phyloP scores from a whole-genome alignment of 1,140 invertebrate species.

The Camponotus floridanus region DNA sequence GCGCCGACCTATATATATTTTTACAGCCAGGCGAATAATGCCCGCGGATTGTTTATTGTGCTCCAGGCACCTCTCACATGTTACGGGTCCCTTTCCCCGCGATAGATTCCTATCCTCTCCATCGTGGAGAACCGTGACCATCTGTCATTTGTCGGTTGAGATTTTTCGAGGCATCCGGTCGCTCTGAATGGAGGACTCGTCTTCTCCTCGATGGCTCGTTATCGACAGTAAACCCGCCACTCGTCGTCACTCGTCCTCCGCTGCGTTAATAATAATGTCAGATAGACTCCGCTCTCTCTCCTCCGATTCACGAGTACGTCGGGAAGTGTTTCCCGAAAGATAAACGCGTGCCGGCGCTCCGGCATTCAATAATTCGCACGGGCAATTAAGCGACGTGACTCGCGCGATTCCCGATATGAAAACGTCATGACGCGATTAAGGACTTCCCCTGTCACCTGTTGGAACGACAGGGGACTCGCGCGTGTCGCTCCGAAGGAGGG shows the following conservation, averaged over 20 bases:
- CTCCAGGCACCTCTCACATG: conserved; percentile 18
- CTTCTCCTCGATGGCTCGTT: conserved; percentile 68
- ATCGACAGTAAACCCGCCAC: conserved; percentile 66
- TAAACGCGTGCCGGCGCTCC: conserved; percentile 59
- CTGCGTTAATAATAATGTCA: conserved; percentile 65
- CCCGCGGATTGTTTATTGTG: conserved; percentile 59
- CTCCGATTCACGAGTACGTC: conserved; percentile 48
- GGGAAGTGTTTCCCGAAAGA: conserved; percentile 68
- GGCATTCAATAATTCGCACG: conserved; percentile 71
- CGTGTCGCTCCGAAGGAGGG: conserved; percentile 34
- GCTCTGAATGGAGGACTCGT: conserved; percentile 56
- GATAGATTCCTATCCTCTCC: conserved; percentile 41
- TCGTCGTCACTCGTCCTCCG: conserved; percentile 45
- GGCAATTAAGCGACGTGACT: conserved; percentile 84
- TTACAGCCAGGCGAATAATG: conserved; percentile 49
- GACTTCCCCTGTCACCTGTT: conserved; percentile 77
- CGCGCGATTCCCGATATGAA: conserved; percentile 78
- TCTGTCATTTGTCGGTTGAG: conserved; percentile 59
- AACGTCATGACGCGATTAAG: conserved; percentile 79
- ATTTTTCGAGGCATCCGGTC: conserved; percentile 47
- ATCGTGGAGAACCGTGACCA: conserved; percentile 51
- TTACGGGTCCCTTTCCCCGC: not conserved
- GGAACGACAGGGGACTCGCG: conserved; percentile 65
- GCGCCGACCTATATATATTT: conserved; percentile 59
- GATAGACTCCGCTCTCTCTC: conserved; percentile 53